Evolutionary conservation across 1,140 invertebrate genomes (phyloP), one percentile per base, ranked within the genome.

Genomic region (Teleopsis dalmanni): DNA sequence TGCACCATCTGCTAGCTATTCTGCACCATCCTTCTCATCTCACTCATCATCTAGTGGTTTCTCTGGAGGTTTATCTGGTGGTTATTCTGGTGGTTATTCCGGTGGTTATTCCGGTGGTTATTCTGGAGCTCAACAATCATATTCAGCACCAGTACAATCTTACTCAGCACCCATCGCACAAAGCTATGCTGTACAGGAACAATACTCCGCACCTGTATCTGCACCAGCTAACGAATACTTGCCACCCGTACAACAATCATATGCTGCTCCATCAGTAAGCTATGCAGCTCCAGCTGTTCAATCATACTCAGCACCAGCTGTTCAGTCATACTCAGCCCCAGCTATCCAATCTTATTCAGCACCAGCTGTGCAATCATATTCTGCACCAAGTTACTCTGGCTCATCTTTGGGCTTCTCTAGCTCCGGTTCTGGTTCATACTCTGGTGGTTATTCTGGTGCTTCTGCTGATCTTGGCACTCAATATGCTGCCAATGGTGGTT

Each of bases 401-500:
- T 60, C 47, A 31, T 26, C 31, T 14, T 31, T 21, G 19, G 31
- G 21, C 10, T 34, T 8, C 18, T 21, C 38, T 10, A 19, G 18
- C 13, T 31, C 23, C 14, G 21, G 31, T 18, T 23, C 34, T 16
- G 26, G 31, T 3, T 36, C 16, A 31, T 19, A 50, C 52, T 9
- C 38, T 21, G 54, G 49, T 31, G 53, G 54, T 29, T 36, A 27
- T 16, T 47, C 46, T 2, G 47, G 48, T 35, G 36, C 51, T 26
- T 33, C 23, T 14, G 54, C 25, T 34, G 64, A 66, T 59, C 56
- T 51, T 29, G 64, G 61, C 43, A 67, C 64, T 44, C 64, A 67
- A 56, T 67, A 67, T 22, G 64, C 58, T 41, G 56, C 64, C 56
- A 67, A 67, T 45, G 64, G 64, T 25, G 64, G 64, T 50, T 67